Evolutionary conservation across 2,888 invertebrate genomes (phyloP).

Genomic region (Platypus cylindrus): DNA sequence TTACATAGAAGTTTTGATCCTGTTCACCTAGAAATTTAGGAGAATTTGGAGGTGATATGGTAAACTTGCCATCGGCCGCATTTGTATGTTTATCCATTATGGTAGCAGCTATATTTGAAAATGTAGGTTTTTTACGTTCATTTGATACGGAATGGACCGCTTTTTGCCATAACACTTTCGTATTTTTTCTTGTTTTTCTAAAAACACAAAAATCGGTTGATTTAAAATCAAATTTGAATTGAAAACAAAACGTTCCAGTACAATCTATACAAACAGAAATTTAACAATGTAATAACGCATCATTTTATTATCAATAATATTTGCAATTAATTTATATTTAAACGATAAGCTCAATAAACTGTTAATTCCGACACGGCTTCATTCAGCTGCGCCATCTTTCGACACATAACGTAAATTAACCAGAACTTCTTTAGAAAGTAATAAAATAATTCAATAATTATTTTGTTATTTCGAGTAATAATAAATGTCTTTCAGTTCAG

Average conservation of each 20-base stretch:
- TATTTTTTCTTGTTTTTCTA: no score
- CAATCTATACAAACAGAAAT: neutral
- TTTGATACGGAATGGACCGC: conserved; percentile 27
- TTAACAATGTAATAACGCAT: neutral
- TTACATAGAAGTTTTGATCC: neutral
- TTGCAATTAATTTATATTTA: neutral
- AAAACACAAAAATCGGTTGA: neutral
- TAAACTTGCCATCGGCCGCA: conserved; percentile 20
- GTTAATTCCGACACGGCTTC: no score
- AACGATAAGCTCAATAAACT: neutral
- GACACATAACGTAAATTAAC: no score
- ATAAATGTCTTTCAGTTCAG: no score
- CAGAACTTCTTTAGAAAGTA: no score
- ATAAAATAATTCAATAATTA: no score
- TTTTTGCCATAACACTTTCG: conserved; percentile 27
- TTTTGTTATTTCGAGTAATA: no score
- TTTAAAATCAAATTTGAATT: neutral
- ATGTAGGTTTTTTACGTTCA: conserved; percentile 23
- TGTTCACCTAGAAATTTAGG: conserved; percentile 8
- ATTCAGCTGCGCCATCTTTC: no score
- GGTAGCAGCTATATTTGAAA: conserved; percentile 26
- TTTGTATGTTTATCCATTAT: conserved; percentile 25
- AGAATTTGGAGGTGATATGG: conserved; percentile 20
- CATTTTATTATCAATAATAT: neutral
- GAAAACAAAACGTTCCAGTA: neutral